Evolutionary conservation across 2,797 vertebrate genomes (phyloP).

Genomic region (Myotis pilosus): DNA sequence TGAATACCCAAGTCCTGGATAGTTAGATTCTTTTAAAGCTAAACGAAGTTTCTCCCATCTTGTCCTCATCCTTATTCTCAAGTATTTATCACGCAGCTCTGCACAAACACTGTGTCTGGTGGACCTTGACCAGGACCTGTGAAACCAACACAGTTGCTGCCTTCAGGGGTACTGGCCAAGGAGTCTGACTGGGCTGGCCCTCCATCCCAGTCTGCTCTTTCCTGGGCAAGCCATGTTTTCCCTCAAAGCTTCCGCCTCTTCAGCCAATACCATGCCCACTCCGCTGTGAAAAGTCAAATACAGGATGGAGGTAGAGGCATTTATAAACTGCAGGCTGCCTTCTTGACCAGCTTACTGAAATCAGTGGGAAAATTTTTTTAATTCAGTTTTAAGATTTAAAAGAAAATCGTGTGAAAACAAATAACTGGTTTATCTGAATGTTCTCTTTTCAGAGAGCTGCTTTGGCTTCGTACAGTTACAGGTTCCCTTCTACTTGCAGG

Average conservation of each 20-base stretch:
- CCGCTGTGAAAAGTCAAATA: not conserved
- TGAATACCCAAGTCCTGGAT: not conserved
- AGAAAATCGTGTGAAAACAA: not conserved
- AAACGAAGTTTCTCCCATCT: not conserved
- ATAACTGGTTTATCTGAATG: not conserved
- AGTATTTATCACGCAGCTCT: not conserved
- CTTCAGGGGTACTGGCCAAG: not conserved
- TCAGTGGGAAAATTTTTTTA: not conserved
- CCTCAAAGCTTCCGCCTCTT: not conserved
- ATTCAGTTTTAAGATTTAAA: not conserved
- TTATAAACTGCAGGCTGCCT: not conserved
- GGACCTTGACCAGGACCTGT: not conserved
- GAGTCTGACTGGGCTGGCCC: not conserved
- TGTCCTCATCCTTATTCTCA: not conserved
- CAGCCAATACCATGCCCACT: not conserved
- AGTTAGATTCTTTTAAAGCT: not conserved
- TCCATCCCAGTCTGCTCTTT: not conserved
- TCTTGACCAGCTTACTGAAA: not conserved
- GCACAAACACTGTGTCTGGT: not conserved
- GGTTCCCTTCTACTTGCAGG: not conserved
- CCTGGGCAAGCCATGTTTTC: accelerated
- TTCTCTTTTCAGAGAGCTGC: not conserved
- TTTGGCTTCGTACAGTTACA: not conserved
- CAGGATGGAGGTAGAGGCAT: not conserved
- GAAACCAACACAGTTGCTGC: too few relatives aligned